Percentiles rank a stretch among this genome's conserved stretches.
These are phyloP conservation scores for Drosophila pseudoananassae DNA, from an alignment of 1,140 invertebrate species.

Conservation along the genomic window DNA sequence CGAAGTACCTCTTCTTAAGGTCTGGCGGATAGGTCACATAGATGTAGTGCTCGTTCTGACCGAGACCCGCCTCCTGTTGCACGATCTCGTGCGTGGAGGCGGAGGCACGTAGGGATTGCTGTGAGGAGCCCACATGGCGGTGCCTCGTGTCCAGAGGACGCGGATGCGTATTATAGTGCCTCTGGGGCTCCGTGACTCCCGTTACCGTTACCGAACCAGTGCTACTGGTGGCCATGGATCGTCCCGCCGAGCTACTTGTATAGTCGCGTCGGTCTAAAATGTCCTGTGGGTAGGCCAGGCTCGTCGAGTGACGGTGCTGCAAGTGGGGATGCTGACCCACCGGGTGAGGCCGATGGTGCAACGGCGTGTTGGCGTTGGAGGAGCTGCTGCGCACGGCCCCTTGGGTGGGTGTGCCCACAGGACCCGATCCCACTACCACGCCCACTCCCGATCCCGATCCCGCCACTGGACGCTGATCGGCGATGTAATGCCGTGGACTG, in stretches of 20 bases:
- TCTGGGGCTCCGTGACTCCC: conserved; percentile 20
- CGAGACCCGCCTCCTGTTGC: conserved; percentile 71
- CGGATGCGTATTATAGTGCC: conserved; percentile 79
- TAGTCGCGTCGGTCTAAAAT: conserved; percentile 84
- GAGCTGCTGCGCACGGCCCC: conserved; percentile 64
- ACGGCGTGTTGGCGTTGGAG: conserved; percentile 73
- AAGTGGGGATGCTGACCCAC: conserved; percentile 35
- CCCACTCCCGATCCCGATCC: not conserved
- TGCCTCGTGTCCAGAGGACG: conserved; percentile 76
- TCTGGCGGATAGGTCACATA: conserved; percentile 94
- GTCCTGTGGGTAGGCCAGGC: conserved; percentile 83
- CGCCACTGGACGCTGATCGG: conserved; percentile 72
- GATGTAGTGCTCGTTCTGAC: conserved; percentile 90
- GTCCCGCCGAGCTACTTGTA: conserved; percentile 69
- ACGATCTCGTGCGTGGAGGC: conserved; percentile 80
- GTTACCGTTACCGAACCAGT: conserved; percentile 2
- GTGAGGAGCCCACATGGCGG: conserved; percentile 73
- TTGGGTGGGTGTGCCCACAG: conserved; percentile 61
- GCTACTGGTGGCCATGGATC: conserved; percentile 1
- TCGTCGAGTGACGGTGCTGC: conserved; percentile 73
- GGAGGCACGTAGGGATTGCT: conserved; percentile 77
- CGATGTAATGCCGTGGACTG: conserved; percentile 81
- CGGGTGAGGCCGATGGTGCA: conserved; percentile 51
- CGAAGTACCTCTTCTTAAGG: conserved; percentile 90
- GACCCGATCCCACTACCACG: not conserved